Evolutionary conservation across 2,113 vertebrate genomes (phyloP), one percentile per base, ranked within the genome.

Genomic region (Solenodon paradoxus): DNA sequence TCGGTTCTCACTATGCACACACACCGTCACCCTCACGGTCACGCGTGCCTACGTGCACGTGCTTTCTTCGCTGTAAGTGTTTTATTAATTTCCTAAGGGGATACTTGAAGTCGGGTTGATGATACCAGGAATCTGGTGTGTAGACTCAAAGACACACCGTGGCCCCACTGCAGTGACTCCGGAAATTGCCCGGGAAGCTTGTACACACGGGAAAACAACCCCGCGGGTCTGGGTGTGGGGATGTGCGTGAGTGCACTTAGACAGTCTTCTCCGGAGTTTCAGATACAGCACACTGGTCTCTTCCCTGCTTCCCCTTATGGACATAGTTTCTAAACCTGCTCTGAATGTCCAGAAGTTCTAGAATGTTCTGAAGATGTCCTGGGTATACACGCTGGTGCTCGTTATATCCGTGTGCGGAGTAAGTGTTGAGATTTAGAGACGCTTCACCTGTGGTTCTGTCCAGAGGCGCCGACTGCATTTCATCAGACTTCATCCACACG

Each of bases 191-290:
- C 7, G 9, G 40, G 78, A 9, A 19, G 20, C 28, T 0, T 12
- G 20, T 35, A 45, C 64, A 7, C 53, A 45, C 2, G 10, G 0
- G 9, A 3, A 35, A 40, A 9, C 19, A 3, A 0, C 3, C 1
- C 4, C 12, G 24, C 26, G 30, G 38, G 13, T 20, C 0, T 1
- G 1, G 20, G 1, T 2, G n/a, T 3, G 0, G n/a, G 2, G 17
- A 1, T 3, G 3, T 0, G 13, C 19, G 0, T 0, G 15, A 2
- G 57, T 0, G 6, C 3, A 0, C 3, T 0, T 4, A 19, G 1
- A n/a, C 28, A 19, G 24, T 17, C n/a, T 19, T 32, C n/a, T 17
- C 42, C 32, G 2, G 0, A 4, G 17, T 47, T 40, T 45, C 45
- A 74, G n/a, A 0, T 2, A 0, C 2, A 51, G 55, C 35, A 47